phyloP scores from a whole-genome alignment of 2,888 invertebrate genomes.

The Drosophila emarginata region DNA sequence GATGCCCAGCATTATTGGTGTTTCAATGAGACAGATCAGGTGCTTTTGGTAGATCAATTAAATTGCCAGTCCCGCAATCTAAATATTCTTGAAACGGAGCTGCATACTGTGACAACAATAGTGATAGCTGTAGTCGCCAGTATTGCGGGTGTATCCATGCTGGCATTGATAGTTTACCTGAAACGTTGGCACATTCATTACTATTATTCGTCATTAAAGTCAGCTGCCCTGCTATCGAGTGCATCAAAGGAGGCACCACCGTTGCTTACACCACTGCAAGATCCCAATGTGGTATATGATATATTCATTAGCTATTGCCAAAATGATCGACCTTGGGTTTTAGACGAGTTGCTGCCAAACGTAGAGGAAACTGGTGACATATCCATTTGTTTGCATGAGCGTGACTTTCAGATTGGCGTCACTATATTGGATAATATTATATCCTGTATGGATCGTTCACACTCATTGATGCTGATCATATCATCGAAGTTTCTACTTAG shows the following conservation, averaged over 20 bases:
- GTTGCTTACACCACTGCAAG: slow-evolving; percentile 50
- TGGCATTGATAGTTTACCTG: slow-evolving; percentile 80
- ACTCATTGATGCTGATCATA: slow-evolving; percentile 86
- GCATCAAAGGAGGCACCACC: slow-evolving; percentile 83
- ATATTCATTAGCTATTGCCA: slow-evolving; percentile 88
- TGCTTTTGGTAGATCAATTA: slow-evolving; percentile 60
- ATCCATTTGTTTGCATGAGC: slow-evolving; percentile 87
- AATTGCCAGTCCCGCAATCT: slow-evolving; percentile 58
- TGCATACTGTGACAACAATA: slow-evolving; percentile 55
- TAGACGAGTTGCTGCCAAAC: slow-evolving; percentile 85
- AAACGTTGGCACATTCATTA: slow-evolving; percentile 85
- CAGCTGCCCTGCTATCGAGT: slow-evolving; percentile 84
- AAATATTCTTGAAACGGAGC: slow-evolving; percentile 35
- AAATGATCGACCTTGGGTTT: slow-evolving; percentile 86
- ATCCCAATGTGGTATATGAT: slow-evolving; percentile 84
- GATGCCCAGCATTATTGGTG: slow-evolving; percentile 80
- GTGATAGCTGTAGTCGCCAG: slow-evolving; percentile 54
- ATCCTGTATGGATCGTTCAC: slow-evolving; percentile 87
- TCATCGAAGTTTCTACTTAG: slow-evolving; percentile 86
- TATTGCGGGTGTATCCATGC: slow-evolving; percentile 49
- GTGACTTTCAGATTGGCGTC: slow-evolving; percentile 88
- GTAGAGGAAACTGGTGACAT: slow-evolving; percentile 85
- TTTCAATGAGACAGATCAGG: slow-evolving; percentile 78
- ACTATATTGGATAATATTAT: slow-evolving; percentile 88
- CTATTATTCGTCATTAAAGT: slow-evolving; percentile 85